Evolutionary conservation across 2,888 invertebrate species (phyloP).

Genomic region (Dorcus parallelipipedus): DNA sequence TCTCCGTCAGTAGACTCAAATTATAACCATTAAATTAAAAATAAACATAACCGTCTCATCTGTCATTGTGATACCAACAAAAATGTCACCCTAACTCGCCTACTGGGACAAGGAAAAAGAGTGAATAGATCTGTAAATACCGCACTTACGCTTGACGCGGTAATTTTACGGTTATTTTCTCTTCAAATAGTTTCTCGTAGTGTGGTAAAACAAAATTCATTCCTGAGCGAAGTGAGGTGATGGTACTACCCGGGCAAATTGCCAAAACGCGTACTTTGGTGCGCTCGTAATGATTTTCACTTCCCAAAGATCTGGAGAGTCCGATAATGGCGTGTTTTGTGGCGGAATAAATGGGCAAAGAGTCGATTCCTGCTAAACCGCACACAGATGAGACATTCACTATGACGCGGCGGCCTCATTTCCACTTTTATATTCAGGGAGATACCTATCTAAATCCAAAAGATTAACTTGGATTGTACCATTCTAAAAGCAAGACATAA

Average conservation of each 20-base stretch:
- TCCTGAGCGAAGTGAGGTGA: neutral
- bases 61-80: too few species aligned
- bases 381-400: slow-evolving; percentile 12
- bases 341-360: slow-evolving; percentile 6
- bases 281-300: neutral
- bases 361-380: slow-evolving; percentile 1
- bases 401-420: slow-evolving; percentile 9
- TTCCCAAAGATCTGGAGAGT: slow-evolving; percentile 2
- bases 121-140: too few species aligned
- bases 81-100: too few species aligned
- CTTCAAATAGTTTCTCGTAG: too few species aligned
- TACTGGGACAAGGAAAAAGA: too few species aligned
- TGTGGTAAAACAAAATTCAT: too few species aligned
- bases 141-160: too few species aligned
- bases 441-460: slow-evolving; percentile 5
- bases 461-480: slow-evolving; percentile 8
- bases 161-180: too few species aligned
- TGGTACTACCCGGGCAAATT: slow-evolving; percentile 10
- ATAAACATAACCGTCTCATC: too few species aligned
- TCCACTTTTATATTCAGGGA: slow-evolving; percentile 10
- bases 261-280: slow-evolving; percentile 6
- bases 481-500: slow-evolving; percentile 2
- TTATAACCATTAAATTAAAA: too few species aligned
- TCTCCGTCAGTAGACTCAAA: too few species aligned
- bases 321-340: slow-evolving; percentile 9